phyloP scores from a whole-genome alignment of 1,140 invertebrate species.

The Oedothorax gibbosus region DNA sequence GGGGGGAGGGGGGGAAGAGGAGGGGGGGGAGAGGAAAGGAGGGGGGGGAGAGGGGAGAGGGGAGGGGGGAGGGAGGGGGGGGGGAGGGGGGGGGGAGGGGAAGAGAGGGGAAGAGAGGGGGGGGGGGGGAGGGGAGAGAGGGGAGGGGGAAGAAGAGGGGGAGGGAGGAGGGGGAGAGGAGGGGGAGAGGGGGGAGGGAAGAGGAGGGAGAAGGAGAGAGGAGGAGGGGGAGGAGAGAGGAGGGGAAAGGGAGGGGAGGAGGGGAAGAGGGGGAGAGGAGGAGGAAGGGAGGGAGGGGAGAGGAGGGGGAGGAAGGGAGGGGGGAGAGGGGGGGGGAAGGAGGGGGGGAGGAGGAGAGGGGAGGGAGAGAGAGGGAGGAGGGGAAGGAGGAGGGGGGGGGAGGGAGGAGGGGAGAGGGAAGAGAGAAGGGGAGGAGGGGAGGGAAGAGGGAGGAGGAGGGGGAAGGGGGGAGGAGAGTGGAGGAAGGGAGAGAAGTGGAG shows the following conservation, averaged over 20 bases:
- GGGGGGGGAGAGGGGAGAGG: too few relatives aligned
- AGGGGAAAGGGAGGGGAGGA: neutral
- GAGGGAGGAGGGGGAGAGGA: neutral
- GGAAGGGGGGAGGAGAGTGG: neutral
- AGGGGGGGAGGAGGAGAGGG: neutral
- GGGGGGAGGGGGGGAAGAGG: neutral
- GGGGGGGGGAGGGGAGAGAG: neutral
- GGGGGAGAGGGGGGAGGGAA: neutral
- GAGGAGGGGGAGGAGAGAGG: neutral
- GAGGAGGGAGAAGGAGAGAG: neutral
- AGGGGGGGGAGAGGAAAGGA: neutral
- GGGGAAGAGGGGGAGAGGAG: neutral
- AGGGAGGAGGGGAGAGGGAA: neutral
- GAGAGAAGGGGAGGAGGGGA: neutral
- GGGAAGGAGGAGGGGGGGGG: too few relatives aligned
- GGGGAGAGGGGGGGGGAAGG: neutral
- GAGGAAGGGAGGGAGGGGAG: neutral
- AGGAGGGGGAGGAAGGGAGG: neutral
- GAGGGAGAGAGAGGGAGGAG: neutral
- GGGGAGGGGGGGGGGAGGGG: neutral
- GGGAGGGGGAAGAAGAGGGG: neutral
- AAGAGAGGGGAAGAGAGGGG: neutral
- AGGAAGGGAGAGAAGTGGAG: neutral
- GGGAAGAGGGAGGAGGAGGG: neutral
- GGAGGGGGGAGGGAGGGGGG: neutral